These are phyloP conservation scores for Peromyscus eremicus DNA, from an alignment of 2,797 vertebrate genomes.

Conservation along the genomic window DNA sequence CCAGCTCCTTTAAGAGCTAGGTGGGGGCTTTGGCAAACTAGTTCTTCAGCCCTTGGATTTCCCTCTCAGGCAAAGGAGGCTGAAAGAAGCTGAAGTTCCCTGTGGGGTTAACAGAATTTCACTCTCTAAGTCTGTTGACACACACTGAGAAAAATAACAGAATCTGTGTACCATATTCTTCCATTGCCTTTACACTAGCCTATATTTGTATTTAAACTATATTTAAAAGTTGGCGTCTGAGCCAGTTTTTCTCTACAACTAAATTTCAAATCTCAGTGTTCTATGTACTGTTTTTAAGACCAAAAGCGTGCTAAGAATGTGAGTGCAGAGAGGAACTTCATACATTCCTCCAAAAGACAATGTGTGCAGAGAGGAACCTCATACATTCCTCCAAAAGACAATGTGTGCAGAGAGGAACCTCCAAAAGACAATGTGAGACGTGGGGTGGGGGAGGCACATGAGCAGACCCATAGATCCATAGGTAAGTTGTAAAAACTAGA, in stretches of 20 bases:
- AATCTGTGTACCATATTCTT: constrained; percentile 16
- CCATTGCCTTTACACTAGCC: constrained; percentile 42
- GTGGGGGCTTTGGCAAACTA: constrained; percentile 15
- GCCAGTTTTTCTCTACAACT: constrained; percentile 33
- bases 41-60: neutral
- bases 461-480: neutral
- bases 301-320: neutral
- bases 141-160: neutral
- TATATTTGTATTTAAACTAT: constrained; percentile 18
- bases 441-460: neutral
- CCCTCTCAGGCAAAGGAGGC: neutral
- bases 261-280: constrained; percentile 24
- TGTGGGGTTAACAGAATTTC: neutral
- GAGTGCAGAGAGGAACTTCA: too few species aligned
- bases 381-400: constrained; percentile 21
- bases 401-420: too few species aligned
- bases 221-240: constrained; percentile 61
- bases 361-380: neutral
- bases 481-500: constrained; percentile 48
- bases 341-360: neutral
- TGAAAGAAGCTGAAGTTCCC: constrained; percentile 36
- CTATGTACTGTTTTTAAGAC: neutral
- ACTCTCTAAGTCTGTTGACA: constrained; percentile 40
- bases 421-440: neutral
- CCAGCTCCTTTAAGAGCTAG: neutral